A percentile compares a stretch with the other conserved stretches of the same genome.
Evolutionary conservation across 2,797 vertebrate species (phyloP).

Genomic region (Falco berigora): DNA sequence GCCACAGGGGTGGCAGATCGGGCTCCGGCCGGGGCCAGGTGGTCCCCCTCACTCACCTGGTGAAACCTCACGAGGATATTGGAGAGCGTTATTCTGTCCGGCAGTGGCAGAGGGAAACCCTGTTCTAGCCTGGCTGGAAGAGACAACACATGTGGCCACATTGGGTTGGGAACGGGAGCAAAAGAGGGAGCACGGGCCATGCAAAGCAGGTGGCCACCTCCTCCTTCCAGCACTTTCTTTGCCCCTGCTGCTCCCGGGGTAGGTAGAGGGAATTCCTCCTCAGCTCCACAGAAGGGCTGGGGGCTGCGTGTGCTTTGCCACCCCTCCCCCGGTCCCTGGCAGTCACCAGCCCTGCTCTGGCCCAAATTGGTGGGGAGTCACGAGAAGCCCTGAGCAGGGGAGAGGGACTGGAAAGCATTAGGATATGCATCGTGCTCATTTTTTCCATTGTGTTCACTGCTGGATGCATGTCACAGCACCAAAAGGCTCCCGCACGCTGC

Average conservation of each 20-base stretch:
- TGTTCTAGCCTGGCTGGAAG: constrained; percentile 51
- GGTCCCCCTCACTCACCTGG: constrained; percentile 55
- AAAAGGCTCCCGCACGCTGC: rapidly evolving
- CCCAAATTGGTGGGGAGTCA: neutral
- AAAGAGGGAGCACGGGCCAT: rapidly evolving
- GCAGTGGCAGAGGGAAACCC: constrained; percentile 70
- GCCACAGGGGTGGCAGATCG: rapidly evolving
- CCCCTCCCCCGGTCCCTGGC: neutral
- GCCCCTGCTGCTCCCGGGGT: rapidly evolving
- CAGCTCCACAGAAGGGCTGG: neutral
- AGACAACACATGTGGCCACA: neutral
- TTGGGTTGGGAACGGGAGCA: neutral
- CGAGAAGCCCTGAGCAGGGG: neutral
- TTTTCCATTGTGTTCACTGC: neutral
- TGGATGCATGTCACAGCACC: neutral
- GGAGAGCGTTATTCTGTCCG: constrained; percentile 34
- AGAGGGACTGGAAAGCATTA: neutral
- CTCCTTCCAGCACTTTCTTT: neutral
- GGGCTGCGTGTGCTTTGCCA: neutral
- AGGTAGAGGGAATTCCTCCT: neutral
- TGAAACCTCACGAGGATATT: constrained; percentile 50
- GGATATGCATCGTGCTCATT: neutral
- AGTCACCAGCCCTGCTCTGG: neutral
- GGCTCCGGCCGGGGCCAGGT: neutral
- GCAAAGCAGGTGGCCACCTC: neutral